Conservation (phyloP, 2,888 invertebrate genomes). For the Hemithea aestivaria region DNA sequence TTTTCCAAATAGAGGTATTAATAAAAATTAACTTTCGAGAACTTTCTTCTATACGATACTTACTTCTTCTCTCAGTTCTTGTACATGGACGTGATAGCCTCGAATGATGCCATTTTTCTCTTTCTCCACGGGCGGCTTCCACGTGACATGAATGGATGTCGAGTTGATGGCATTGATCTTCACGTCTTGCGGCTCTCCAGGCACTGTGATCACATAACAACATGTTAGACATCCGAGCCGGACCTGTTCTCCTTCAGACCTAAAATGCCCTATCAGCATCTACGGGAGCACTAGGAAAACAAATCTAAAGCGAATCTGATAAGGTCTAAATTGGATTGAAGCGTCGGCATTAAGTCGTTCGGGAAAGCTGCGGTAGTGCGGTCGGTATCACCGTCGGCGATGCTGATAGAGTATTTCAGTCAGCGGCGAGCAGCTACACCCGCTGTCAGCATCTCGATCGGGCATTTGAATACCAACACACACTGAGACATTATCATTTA, state of each 20-base stretch:
- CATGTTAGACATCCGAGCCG: constrained; percentile 45
- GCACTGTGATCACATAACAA: constrained; percentile 85
- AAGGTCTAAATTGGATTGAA: constrained; percentile 54
- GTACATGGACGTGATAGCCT: constrained; percentile 97
- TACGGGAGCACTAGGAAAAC: constrained; percentile 69
- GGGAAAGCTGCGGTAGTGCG: constrained; percentile 48
- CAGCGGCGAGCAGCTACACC: constrained; percentile 54
- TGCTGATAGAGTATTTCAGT: constrained; percentile 75
- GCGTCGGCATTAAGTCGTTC: constrained; percentile 39
- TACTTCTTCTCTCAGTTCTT: constrained; percentile 93
- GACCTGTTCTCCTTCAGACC: constrained; percentile 47
- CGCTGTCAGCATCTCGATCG: constrained; percentile 77
- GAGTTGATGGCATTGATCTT: constrained; percentile 94
- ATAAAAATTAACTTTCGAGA: not conserved
- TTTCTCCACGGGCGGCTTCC: constrained; percentile 95
- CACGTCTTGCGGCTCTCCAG: constrained; percentile 97
- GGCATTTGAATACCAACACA: constrained; percentile 88
- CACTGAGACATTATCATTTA: constrained; percentile 69
- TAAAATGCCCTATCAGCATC: constrained; percentile 79
- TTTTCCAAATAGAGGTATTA: not conserved
- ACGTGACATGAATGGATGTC: constrained; percentile 95
- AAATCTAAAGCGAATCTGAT: constrained; percentile 61
- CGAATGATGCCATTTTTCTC: constrained; percentile 97
- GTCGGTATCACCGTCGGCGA: constrained; percentile 67
- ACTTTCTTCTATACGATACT: constrained; percentile 23